Conservation (phyloP, 1,140 invertebrate genomes). For the Drosophila carrolli region DNA sequence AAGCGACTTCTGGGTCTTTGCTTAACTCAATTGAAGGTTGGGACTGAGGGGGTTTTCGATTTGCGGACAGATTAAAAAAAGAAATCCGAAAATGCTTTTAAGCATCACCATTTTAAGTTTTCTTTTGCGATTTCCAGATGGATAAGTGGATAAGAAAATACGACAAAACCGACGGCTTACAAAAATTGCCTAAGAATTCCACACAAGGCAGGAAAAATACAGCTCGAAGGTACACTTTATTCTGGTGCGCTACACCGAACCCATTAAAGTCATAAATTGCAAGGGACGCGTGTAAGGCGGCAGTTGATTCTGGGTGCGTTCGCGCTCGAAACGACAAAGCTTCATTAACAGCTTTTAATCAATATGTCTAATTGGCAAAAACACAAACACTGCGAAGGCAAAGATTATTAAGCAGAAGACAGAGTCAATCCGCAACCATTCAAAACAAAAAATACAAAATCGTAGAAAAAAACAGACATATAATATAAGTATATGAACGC, state of each 20-base stretch:
- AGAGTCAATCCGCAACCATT: slow-evolving; percentile 22
- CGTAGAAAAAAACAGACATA: neutral
- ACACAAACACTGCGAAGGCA: slow-evolving; percentile 43
- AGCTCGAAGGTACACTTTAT: slow-evolving; percentile 5
- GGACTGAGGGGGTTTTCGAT: too few species aligned
- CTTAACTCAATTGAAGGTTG: neutral
- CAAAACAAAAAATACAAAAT: slow-evolving; percentile 14
- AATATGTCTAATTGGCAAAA: slow-evolving; percentile 53
- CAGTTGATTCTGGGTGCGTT: slow-evolving; percentile 21
- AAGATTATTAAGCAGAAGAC: slow-evolving; percentile 24
- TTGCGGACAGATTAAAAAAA: too few species aligned
- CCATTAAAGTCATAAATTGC: slow-evolving; percentile 46
- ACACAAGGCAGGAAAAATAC: neutral
- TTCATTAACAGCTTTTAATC: slow-evolving; percentile 59
- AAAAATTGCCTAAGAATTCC: neutral
- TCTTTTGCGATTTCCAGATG: slow-evolving; percentile 12
- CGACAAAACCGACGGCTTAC: neutral
- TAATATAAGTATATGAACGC: neutral
- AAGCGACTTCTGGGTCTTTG: neutral
- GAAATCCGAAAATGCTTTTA: slow-evolving; percentile 49
- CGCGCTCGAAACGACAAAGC: slow-evolving; percentile 30
- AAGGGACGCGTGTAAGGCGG: slow-evolving; percentile 6
- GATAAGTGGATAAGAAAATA: neutral
- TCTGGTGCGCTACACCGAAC: neutral
- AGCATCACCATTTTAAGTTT: slow-evolving; percentile 13